phyloP scores from a whole-genome alignment of 2,797 vertebrate genomes.

The Semotilus atromaculatus region DNA sequence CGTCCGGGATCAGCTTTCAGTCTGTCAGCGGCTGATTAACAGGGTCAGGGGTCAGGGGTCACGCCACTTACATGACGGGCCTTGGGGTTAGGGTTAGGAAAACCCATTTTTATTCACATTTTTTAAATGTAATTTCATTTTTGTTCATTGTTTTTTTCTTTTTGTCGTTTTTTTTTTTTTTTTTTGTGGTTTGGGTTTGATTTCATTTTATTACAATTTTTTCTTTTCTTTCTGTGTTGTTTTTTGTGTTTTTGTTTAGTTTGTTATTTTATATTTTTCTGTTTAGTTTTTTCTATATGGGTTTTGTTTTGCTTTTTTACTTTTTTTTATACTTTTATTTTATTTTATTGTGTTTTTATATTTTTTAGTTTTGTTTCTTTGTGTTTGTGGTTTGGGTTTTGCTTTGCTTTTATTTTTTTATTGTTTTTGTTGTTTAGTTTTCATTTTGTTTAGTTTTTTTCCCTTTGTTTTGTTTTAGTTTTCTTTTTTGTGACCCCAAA shows the following conservation, averaged over 20 bases:
- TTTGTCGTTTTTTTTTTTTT: not conserved
- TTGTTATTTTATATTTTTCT: too few species aligned
- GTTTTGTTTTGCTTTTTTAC: too few species aligned
- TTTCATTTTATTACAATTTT: too few species aligned
- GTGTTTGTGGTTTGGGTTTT: not conserved
- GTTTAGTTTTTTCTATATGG: too few species aligned
- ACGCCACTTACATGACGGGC: not conserved
- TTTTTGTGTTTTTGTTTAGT: not conserved
- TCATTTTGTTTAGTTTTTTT: not conserved
- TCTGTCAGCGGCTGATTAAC: conserved; percentile 44
- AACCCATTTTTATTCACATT: not conserved
- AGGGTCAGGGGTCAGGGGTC: conserved; percentile 45
- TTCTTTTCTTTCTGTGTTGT: not conserved
- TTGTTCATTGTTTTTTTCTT: not conserved
- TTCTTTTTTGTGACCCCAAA: not conserved
- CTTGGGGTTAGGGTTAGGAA: not conserved
- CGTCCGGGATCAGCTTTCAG: conserved; percentile 20
- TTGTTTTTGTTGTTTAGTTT: not conserved
- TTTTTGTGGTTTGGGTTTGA: too few species aligned
- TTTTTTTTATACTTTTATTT: too few species aligned
- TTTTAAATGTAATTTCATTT: not conserved
- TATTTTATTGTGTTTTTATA: too few species aligned
- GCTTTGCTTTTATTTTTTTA: too few species aligned
- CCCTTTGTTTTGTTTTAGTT: not conserved
- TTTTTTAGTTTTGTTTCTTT: not conserved